Evolutionary conservation across 2,797 vertebrate species (phyloP).

Genomic region (Squalus acanthias): DNA sequence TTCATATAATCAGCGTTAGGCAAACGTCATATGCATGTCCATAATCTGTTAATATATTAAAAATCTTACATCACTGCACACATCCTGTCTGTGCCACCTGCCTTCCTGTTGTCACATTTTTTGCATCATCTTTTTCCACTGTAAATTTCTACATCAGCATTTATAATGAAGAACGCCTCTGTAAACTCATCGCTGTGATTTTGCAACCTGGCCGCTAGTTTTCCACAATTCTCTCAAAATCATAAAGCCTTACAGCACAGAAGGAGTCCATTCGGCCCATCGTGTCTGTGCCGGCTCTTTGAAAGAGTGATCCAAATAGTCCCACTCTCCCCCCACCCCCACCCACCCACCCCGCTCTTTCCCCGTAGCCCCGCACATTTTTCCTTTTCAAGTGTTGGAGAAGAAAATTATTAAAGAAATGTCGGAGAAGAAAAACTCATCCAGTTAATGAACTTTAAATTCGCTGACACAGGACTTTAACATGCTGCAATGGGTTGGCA

Average conservation of each 20-base stretch:
- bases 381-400: too few relatives aligned
- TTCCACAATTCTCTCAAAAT: not conserved
- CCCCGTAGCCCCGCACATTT: not conserved
- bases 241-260: not conserved
- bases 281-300: not conserved
- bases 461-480: too few relatives aligned
- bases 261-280: not conserved
- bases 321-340: not conserved
- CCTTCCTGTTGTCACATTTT: not conserved
- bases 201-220: not conserved
- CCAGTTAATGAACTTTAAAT: too few relatives aligned
- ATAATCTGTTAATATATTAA: not conserved
- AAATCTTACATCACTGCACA: not conserved
- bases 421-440: too few relatives aligned
- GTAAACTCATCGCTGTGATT: not conserved
- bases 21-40: not conserved
- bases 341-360: not conserved
- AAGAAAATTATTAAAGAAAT: too few relatives aligned
- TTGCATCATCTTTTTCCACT: not conserved
- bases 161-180: not conserved
- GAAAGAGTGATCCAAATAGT: not conserved
- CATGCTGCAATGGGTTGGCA: too few relatives aligned
- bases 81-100: not conserved
- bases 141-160: too few relatives aligned
- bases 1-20: not conserved